Base-by-base conservation (phyloP, 1,140 invertebrate species). In the Onthophagus taurus region DNA sequence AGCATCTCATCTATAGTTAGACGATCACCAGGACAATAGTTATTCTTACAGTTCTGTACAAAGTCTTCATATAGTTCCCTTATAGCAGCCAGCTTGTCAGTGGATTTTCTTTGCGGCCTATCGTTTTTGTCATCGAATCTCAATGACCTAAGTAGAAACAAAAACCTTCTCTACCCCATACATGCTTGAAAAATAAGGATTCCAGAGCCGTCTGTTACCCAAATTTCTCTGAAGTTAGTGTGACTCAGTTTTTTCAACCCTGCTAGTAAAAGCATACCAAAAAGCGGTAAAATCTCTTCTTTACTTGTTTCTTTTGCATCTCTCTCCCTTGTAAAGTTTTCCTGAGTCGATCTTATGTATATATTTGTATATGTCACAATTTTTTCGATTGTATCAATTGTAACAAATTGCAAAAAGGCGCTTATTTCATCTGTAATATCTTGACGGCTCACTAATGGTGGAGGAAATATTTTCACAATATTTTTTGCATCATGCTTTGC, bases 1-100 rank as follows among this genome's bases (percentile, higher is more conserved):
- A 71, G 47, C 43, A 57, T 55, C 50, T 72, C 64, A 52, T 69
- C 62, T 33, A 67, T 51, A 30, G 62, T 66, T 3, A 64, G 9
- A 47, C 55, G 53, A 8, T 61, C 53, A 41, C 37, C 16, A 5
- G 53, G 44, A 8, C 33, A 36, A 44, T 56, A 63, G n/a, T 53
- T 54, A 36, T 19, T 47, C 42, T 53, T 31, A 43, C 49, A 59
- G n/a, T 44, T 53, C 11, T 31, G 16, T 33, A n/a, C 23, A 26
- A 26, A 26, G n/a, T n/a, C n/a, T 6, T 26, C 23, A 26, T 7
- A 26, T 7, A 26, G 6, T 26, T 6, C n/a, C n/a, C 23, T 26
- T 26, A 26, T 26, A n/a, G 23, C 6, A 26, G 23, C 23, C 23
- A 26, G 6, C n/a, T 26, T n/a, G 23, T 26, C 23, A 7, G n/a